Conservation (phyloP, 92 coral and sea anemone genomes). For the Parazoanthus darwini region DNA sequence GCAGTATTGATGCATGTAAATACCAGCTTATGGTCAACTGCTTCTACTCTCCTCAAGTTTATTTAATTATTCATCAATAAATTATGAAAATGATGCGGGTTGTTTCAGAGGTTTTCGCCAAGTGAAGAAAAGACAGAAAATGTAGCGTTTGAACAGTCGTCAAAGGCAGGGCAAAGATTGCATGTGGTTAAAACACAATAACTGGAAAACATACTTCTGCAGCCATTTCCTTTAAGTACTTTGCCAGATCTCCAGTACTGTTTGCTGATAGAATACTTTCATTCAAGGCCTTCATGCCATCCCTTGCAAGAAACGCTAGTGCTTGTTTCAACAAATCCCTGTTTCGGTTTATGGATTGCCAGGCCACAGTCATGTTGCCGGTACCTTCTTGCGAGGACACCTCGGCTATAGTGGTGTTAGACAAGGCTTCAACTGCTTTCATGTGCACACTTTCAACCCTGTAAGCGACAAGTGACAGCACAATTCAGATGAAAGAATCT, state of each 20-base stretch:
- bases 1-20: no score
- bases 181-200: background rate
- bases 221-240: constrained; percentile 66
- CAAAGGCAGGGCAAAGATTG: no score
- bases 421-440: constrained; percentile 56
- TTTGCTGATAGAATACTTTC: constrained; percentile 62
- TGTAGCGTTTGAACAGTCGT: no score
- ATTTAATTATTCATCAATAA: no score
- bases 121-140: background rate
- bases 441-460: constrained; percentile 48
- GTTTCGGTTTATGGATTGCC: constrained; percentile 75
- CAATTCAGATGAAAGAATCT: background rate
- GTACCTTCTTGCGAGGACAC: constrained; percentile 51
- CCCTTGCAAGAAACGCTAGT: constrained; percentile 45
- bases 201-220: constrained; percentile 63
- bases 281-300: constrained; percentile 63
- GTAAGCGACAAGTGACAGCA: background rate
- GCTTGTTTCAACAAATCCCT: constrained; percentile 70
- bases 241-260: constrained; percentile 71
- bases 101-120: no score
- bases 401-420: constrained; percentile 56
- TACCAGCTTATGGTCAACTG: no score
- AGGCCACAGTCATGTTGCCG: constrained; percentile 64
- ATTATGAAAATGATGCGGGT: no score
- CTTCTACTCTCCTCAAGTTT: no score